Percentiles rank a stretch among this genome's conserved stretches.
Conservation (phyloP, 2,113 vertebrate species). For the Oryctolagus cuniculus region mOryCun1.1 NC_091441.1:42672001-42672500, state of each 20-base stretch:
- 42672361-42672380: conserved; percentile 46
- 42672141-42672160: conserved; percentile 36
- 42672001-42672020: background rate
- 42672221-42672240: conserved; percentile 76
- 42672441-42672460: conserved; percentile 38
- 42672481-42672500: background rate
- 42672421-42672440: conserved; percentile 21
- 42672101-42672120: conserved; percentile 52
- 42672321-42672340: conserved; percentile 76
- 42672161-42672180: conserved; percentile 1
- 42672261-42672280: conserved; percentile 78
- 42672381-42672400: conserved; percentile 45
- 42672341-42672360: conserved; percentile 68
- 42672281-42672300: conserved; percentile 81
- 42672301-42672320: conserved; percentile 81
- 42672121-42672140: background rate
- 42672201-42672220: background rate
- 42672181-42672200: conserved; percentile 44
- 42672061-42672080: background rate
- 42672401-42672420: conserved; percentile 33
- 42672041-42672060: conserved; percentile 33
- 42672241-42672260: conserved; percentile 74
- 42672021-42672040: conserved; percentile 11
- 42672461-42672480: background rate
- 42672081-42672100: background rate